Percentiles rank a stretch among this genome's conserved stretches.
phyloP scores from a whole-genome alignment of 2,113 vertebrate species.

The Ursus arctos region DNA sequence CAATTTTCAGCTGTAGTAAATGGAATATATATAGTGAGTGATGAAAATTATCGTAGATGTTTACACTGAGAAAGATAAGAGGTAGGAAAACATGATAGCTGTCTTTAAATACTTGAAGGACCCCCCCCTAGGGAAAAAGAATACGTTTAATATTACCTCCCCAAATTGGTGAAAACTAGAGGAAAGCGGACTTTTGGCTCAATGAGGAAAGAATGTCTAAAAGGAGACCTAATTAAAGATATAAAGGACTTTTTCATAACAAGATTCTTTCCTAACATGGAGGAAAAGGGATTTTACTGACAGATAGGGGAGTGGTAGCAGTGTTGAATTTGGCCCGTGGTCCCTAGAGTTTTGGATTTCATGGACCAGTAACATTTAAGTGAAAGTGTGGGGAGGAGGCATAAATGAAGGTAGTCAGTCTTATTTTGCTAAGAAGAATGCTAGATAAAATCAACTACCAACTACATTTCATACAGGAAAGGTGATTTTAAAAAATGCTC shows the following conservation, averaged over 20 bases:
- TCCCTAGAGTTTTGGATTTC: constrained; percentile 43
- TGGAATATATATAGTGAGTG: constrained; percentile 25
- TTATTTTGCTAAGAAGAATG: constrained; percentile 52
- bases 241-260: constrained; percentile 8
- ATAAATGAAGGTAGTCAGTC: not conserved
- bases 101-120: constrained; percentile 59
- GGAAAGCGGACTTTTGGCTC: constrained; percentile 39
- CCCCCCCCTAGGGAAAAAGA: not conserved
- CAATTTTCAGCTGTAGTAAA: constrained; percentile 50
- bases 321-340: constrained; percentile 5
- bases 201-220: constrained; percentile 29
- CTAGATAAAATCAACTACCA: constrained; percentile 20
- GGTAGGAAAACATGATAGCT: not conserved
- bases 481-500: not conserved
- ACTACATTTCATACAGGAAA: constrained; percentile 52
- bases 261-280: constrained; percentile 25
- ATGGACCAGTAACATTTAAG: constrained; percentile 36
- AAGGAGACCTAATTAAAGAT: constrained; percentile 31
- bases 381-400: not conserved
- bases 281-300: constrained; percentile 45
- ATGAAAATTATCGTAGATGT: not conserved
- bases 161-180: constrained; percentile 39
- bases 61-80: constrained; percentile 50
- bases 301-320: not conserved
- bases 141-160: constrained; percentile 52